Base-by-base conservation (phyloP, 92 coral and sea anemone genomes). In the Porites evermanni region DNA sequence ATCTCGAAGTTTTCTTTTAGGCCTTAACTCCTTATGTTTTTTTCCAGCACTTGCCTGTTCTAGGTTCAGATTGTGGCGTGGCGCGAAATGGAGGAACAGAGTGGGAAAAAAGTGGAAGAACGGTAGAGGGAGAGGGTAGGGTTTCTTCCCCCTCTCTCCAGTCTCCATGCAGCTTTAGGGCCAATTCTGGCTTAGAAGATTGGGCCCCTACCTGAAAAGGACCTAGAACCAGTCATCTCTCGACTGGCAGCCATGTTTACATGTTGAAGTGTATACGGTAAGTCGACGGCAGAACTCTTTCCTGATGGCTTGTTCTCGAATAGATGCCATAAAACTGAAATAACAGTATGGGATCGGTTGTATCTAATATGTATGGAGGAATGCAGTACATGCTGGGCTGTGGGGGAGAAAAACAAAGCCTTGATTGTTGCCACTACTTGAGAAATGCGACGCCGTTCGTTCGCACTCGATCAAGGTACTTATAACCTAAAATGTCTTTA, bases 281-380 rank as follows among this genome's bases (percentile, higher is more conserved):
- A 51, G 29, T 51, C 72, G 73, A 52, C 38, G 50, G 2, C 47
- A 19, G 10, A 56, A 3, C 1, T 53, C 56, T 70, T 29, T 70
- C 73, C 80, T 83, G 50, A 83, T 83, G 87, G 87, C 63, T 64
- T 19, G 19, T 50, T 16, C 73, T 63, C 53, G 7, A 8, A 9
- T 2, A 14, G 21, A 61, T 18, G 7, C 47, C 52, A 67, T 72
- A 24, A 61, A 74, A 83, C 16, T 50, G 44, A 77, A 83, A 85
- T 85, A 85, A 80, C 83, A 90, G 84, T 67, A 94, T 94, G 98
- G 98, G 98, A 69, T 90, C 98, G 53, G 89, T 92, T 38, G 94
- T 94, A 72, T 94, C 98, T 87, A 86, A 91, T 64, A 82, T 94
- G 91, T 94, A 94, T 77, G 90, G 82, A 2, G 93, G 91, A 17